These are phyloP conservation scores for Atlantisia rogersi DNA, from an alignment of 2,113 vertebrate species.

Conservation along the genomic window DNA sequence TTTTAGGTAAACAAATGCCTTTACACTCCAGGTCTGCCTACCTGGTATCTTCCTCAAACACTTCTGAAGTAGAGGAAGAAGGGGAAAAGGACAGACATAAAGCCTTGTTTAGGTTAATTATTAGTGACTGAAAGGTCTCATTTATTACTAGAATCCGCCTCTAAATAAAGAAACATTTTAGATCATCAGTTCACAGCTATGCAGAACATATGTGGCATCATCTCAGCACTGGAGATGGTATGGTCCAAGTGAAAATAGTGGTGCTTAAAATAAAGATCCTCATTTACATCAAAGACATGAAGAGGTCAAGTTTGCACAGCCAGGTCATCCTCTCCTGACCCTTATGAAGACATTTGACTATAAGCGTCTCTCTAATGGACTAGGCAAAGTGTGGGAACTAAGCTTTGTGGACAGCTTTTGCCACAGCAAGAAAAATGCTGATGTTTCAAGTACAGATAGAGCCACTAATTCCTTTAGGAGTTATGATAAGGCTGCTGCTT, in stretches of 20 bases:
- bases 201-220: not conserved
- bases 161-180: not conserved
- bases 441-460: not conserved
- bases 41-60: not conserved
- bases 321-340: constrained; percentile 57
- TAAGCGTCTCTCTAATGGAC: not conserved
- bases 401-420: constrained; percentile 20
- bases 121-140: not conserved
- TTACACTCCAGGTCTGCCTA: not conserved
- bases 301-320: constrained; percentile 40
- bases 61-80: not conserved
- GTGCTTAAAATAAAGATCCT: constrained; percentile 63
- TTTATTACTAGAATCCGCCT: not conserved
- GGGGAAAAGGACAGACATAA: not conserved
- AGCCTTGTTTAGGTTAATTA: not conserved
- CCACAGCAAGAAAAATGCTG: not conserved
- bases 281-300: constrained; percentile 71
- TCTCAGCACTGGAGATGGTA: not conserved
- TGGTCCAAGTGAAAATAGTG: constrained; percentile 59
- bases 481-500: not conserved
- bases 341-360: not conserved
- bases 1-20: not conserved
- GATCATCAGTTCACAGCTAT: not conserved
- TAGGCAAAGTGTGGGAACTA: constrained; percentile 60
- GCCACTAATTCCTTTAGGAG: not conserved